A percentile compares a stretch with the other conserved stretches of the same genome.
Evolutionary conservation across 2,113 vertebrate species (phyloP).

Genomic region (Micronycteris hirsuta): DNA sequence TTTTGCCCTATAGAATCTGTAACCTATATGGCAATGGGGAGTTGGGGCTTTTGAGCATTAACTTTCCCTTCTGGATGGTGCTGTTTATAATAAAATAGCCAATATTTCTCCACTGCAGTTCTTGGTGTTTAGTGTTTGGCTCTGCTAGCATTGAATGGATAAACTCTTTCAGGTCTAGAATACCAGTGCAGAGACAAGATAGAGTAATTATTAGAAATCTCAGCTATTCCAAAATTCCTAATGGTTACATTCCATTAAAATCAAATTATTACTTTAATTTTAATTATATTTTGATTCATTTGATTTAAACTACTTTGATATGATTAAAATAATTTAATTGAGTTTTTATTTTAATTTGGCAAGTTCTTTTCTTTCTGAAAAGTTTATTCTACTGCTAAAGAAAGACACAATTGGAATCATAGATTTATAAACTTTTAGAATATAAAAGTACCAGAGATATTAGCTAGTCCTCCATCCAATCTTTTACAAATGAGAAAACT

Average conservation of each 20-base stretch:
- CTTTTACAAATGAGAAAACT: neutral
- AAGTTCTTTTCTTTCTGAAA: neutral
- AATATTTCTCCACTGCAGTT: neutral
- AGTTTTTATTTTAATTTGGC: slow-evolving; percentile 9
- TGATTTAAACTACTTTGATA: neutral
- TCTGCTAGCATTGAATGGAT: neutral
- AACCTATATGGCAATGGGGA: neutral
- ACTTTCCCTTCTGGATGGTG: neutral
- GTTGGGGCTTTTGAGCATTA: neutral
- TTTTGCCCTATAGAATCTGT: neutral
- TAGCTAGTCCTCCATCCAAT: neutral
- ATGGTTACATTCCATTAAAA: slow-evolving; percentile 2
- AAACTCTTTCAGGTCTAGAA: neutral
- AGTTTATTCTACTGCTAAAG: neutral
- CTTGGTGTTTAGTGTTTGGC: neutral
- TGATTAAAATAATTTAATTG: neutral
- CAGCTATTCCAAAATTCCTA: neutral
- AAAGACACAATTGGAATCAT: neutral
- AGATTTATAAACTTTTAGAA: neutral
- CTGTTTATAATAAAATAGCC: neutral
- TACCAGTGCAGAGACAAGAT: neutral
- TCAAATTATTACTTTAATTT: neutral
- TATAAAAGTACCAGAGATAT: neutral
- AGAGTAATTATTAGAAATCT: neutral
- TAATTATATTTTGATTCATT: neutral